Evolutionary conservation across 2,888 invertebrate genomes (phyloP), one percentile per base, ranked within the genome.

Genomic region (Notocelia uddmanniana): DNA sequence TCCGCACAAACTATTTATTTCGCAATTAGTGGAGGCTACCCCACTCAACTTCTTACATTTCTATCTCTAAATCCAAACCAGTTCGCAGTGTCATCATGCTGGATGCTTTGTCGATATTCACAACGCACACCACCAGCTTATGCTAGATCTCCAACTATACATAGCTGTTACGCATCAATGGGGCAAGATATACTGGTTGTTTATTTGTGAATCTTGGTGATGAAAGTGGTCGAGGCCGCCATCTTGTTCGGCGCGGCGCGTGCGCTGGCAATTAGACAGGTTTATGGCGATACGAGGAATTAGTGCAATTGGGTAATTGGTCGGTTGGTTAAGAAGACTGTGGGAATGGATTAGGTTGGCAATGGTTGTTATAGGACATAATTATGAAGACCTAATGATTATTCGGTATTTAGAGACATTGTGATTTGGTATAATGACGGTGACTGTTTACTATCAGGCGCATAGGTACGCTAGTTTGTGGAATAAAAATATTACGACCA

Each of bases 191-290:
- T 31, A 45, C 5, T 45, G n/a, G 45, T 5, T n/a, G 8, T 13
- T 45, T 15, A 45, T 45, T 45, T 45, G 45, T 45, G 45, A 45
- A 45, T 45, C 45, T 45, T 37, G 37, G 45, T 48, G 69, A 69
- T 69, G 69, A 69, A 69, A 69, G 69, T 48, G 57, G 34, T 57
- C 31, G 55, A 69, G 69, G 69, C 63, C 69, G 57, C 62, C 69
- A 60, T 69, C 69, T 69, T 62, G n/a, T 31, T 23, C 23, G 62
- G 41, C 63, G 63, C 23, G 62, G 41, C 63, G 63, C 34, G 69
- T 63, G 68, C 68, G 57, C 57, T 8, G 19, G n/a, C 57, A 69
- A 69, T 69, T 69, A 57, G 62, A 62, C 69, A 48, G 45, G 57
- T 69, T 63, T 54, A 54, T 69, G 55, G 21, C 58, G 57, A 58